A percentile compares a stretch with the other conserved stretches of the same genome.
Conservation (phyloP, 1,140 invertebrate species). For the Solenopsis invicta region DNA sequence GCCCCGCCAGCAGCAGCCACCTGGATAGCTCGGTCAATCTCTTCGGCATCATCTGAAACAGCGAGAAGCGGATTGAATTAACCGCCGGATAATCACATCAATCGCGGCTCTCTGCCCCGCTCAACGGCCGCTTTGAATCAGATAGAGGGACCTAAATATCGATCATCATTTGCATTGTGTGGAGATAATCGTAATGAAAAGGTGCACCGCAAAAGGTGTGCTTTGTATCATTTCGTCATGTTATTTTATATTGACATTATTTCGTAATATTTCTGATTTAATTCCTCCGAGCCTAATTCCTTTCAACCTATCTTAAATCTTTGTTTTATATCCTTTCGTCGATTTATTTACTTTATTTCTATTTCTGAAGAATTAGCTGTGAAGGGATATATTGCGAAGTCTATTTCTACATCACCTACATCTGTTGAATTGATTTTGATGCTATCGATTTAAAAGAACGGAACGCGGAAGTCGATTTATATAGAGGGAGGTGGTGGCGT, state of each 20-base stretch:
- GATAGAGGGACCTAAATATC: neutral
- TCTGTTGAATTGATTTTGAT: conserved; percentile 19
- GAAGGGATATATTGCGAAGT: neutral
- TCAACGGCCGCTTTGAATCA: conserved; percentile 5
- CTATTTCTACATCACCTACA: neutral
- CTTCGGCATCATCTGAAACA: conserved; percentile 73
- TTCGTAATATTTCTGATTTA: no score
- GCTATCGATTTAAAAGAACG: neutral
- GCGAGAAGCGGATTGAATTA: conserved; percentile 46
- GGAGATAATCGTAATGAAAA: neutral
- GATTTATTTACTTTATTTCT: neutral
- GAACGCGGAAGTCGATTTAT: conserved; percentile 38
- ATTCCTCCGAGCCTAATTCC: no score
- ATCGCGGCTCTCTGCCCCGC: neutral
- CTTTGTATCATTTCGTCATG: neutral
- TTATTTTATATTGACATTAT: no score
- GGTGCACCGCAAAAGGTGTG: neutral
- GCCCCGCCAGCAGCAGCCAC: conserved; percentile 70
- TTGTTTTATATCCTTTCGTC: neutral
- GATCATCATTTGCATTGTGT: neutral
- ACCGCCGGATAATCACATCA: conserved; percentile 31
- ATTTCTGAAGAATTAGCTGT: neutral
- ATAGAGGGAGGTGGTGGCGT: neutral
- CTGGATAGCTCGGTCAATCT: conserved; percentile 57
- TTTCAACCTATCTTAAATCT: no score